phyloP scores from a whole-genome alignment of 2,797 vertebrate genomes.

The Coranthus polyacanthus region DNA sequence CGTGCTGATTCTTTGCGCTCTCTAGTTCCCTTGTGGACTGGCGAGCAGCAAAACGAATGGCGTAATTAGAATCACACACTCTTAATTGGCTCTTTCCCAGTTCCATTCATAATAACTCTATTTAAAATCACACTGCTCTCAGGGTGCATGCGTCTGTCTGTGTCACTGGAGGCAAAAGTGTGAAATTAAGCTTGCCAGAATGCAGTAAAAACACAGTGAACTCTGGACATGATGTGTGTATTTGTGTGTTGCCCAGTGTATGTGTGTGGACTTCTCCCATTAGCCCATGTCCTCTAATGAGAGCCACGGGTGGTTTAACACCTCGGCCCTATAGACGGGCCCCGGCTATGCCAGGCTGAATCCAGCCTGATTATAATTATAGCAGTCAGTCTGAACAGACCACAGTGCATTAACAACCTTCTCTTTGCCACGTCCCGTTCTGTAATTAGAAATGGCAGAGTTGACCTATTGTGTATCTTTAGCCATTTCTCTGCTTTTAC shows the following conservation, averaged over 20 bases:
- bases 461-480: slow-evolving; percentile 64
- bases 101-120: slow-evolving; percentile 75
- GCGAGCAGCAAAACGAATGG: slow-evolving; percentile 67
- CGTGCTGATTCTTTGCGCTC: slow-evolving; percentile 52
- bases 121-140: slow-evolving; percentile 71
- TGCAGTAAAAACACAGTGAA: slow-evolving; percentile 68
- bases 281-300: slow-evolving; percentile 78
- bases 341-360: slow-evolving; percentile 66
- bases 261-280: slow-evolving; percentile 71
- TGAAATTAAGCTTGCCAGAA: slow-evolving; percentile 76
- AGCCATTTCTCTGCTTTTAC: slow-evolving; percentile 45
- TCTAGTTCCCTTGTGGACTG: slow-evolving; percentile 49
- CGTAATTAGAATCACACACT: slow-evolving; percentile 79
- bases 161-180: slow-evolving; percentile 74
- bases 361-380: slow-evolving; percentile 79
- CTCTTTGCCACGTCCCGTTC: slow-evolving; percentile 52
- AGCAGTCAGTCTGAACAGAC: slow-evolving; percentile 64
- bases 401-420: slow-evolving; percentile 53
- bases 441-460: slow-evolving; percentile 78
- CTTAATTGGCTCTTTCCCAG: slow-evolving; percentile 77
- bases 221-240: slow-evolving; percentile 53
- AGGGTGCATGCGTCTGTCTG: slow-evolving; percentile 36
- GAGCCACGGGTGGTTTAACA: slow-evolving; percentile 80
- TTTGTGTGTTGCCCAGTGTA: slow-evolving; percentile 47
- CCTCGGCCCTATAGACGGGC: slow-evolving; percentile 62